A percentile compares a stretch with the other conserved stretches of the same genome.
Evolutionary conservation across 2,888 invertebrate genomes (phyloP).

Genomic region (Philopedon plagiatum): DNA sequence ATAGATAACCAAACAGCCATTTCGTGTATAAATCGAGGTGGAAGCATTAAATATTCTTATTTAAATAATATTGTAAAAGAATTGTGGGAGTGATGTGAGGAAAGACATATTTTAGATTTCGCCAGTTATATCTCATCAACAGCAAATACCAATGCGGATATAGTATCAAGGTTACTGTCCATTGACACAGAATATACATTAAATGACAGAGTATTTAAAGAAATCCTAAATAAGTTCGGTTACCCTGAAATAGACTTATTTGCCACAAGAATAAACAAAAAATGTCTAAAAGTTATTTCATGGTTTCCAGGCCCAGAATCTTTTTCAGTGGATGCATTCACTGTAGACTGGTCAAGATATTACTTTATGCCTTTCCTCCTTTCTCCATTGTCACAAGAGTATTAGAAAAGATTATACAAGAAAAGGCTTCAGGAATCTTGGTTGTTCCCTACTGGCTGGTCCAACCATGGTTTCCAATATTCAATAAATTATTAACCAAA

Average conservation of each 20-base stretch:
- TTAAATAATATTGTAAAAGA: conserved; percentile 52
- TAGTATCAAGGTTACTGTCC: conserved; percentile 23
- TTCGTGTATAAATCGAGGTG: conserved; percentile 52
- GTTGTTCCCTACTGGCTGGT: not conserved
- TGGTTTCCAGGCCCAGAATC: conserved; percentile 42
- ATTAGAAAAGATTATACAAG: not conserved
- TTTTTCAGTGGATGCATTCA: conserved; percentile 40
- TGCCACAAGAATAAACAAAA: conserved; percentile 34
- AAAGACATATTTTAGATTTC: conserved; percentile 35
- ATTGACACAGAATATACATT: conserved; percentile 46
- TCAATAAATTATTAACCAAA: not conserved
- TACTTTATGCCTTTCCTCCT: conserved; percentile 13
- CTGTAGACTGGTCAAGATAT: conserved; percentile 16
- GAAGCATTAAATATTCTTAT: conserved; percentile 51
- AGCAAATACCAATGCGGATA: conserved; percentile 31
- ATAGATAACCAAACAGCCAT: conserved; percentile 49
- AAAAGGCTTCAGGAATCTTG: conserved; percentile 10
- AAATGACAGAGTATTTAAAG: conserved; percentile 29
- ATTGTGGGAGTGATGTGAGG: conserved; percentile 55
- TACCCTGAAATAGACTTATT: conserved; percentile 42
- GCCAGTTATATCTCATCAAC: conserved; percentile 38
- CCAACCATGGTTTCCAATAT: not conserved
- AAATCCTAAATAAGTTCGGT: conserved; percentile 27
- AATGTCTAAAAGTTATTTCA: conserved; percentile 34
- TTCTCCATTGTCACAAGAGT: not conserved